These are phyloP conservation scores for Microctonus hyperodae DNA, from an alignment of 2,888 invertebrate genomes.

Conservation along the genomic window DNA sequence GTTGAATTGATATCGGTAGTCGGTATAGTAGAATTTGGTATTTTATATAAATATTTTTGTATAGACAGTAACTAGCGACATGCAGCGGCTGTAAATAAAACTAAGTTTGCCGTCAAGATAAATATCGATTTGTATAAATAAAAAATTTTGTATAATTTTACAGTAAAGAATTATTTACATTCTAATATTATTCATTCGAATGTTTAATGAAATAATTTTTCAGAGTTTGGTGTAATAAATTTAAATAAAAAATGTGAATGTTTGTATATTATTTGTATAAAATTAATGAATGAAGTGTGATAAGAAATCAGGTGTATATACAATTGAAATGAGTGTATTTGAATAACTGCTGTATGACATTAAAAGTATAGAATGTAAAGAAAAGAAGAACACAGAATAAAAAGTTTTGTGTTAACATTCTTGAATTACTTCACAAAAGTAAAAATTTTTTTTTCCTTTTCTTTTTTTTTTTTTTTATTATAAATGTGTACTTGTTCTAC, in stretches of 20 bases:
- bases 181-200: background rate
- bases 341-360: background rate
- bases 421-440: background rate
- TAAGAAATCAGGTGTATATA: too few species aligned
- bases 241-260: background rate
- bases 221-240: background rate
- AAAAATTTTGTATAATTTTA: background rate
- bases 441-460: background rate
- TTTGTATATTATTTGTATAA: background rate
- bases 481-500: background rate
- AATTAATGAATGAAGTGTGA: background rate
- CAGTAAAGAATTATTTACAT: too few species aligned
- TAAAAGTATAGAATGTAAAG: background rate
- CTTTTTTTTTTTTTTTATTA: background rate
- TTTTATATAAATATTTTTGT: background rate
- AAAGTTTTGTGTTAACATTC: background rate
- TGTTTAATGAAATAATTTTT: background rate
- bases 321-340: background rate
- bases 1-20: background rate
- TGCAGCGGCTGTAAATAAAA: background rate
- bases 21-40: background rate
- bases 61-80: background rate
- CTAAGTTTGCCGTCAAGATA: background rate
- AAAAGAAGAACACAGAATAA: background rate
- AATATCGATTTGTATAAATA: background rate